Base-by-base conservation (phyloP, 2,888 invertebrate genomes). In the Heliothis peltigera region DNA sequence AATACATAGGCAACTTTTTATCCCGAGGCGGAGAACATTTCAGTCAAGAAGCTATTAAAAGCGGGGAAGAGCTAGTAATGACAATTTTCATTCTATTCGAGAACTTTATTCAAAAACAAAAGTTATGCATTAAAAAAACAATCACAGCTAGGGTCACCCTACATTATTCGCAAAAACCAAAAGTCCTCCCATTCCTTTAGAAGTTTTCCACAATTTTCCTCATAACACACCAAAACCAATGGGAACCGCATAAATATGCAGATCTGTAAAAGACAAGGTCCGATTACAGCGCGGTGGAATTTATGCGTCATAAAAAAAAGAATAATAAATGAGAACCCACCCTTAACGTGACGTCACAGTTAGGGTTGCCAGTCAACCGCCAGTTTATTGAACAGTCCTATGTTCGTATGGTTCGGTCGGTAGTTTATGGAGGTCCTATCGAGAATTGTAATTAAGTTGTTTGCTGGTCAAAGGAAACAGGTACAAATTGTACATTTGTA, bases 261-360 rank as follows among this genome's bases (percentile, higher is more conserved):
- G 84, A 85, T 84, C 81, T 77, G 68, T 76, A 58, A 70, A 70
- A 77, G 76, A 81, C 82, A 77, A 68, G 75, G 80, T 79, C 80
- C 85, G 84, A 84, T 80, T 82, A 80, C 82, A 73, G 67, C 47
- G 75, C 70, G 66, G 68, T 70, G 74, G 76, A 84, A 85, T 85
- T 81, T 84, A 85, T 85, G 85, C 80, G 76, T 82, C 83, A 77
- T 85, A 84, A 84, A 84, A 39, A 84, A 84, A 80, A 77, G 82
- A 84, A 84, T 84, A 84, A 83, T 81, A 85, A 85, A 84, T 84
- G 81, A 77, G 78, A 72, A 19, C 48, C 76, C 70, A 62, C 78
- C 78, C 80, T 75, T 76, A 70, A 62, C 53, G 78, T 80, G 77
- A 73, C 72, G 70, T 75, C 72, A 77, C 53, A 6, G 55, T 21